Evolutionary conservation across 2,888 invertebrate species (phyloP).

Genomic region (Chrysotoxum bicinctum): DNA sequence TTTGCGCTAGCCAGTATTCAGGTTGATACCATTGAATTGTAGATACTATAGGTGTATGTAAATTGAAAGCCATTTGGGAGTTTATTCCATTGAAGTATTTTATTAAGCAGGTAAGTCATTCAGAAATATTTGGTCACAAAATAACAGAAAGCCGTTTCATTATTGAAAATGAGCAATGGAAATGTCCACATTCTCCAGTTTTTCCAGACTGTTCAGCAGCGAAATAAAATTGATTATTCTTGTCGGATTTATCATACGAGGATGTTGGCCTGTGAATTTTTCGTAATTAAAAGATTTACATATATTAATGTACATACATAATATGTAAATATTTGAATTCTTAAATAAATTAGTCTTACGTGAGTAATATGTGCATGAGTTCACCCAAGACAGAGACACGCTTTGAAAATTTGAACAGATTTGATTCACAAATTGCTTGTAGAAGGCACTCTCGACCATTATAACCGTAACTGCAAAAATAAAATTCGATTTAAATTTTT

Average conservation of each 20-base stretch:
- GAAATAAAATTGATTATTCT: conserved; percentile 22
- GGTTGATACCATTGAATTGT: no score
- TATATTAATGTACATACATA: no score
- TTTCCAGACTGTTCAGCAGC: conserved; percentile 40
- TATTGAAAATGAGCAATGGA: conserved; percentile 42
- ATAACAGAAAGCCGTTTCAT: conserved; percentile 42
- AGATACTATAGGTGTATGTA: no score
- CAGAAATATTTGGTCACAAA: background rate
- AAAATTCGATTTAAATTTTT: background rate
- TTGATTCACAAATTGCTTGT: conserved; percentile 77
- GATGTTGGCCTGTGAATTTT: conserved; percentile 75
- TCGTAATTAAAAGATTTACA: background rate
- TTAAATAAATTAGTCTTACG: conserved; percentile 70
- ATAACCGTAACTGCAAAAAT: conserved; percentile 76
- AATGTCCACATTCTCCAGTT: conserved; percentile 29
- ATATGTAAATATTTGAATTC: no score
- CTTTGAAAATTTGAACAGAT: conserved; percentile 74
- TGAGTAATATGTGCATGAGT: conserved; percentile 76
- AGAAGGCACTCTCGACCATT: conserved; percentile 77
- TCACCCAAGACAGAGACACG: conserved; percentile 76
- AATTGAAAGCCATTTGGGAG: no score
- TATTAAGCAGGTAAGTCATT: background rate
- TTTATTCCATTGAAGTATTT: no score
- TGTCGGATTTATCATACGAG: conserved; percentile 70
- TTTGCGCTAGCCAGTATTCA: no score